These are phyloP conservation scores for Bhutanitis thaidina DNA, from an alignment of 2,888 invertebrate genomes.

Conservation along the genomic window DNA sequence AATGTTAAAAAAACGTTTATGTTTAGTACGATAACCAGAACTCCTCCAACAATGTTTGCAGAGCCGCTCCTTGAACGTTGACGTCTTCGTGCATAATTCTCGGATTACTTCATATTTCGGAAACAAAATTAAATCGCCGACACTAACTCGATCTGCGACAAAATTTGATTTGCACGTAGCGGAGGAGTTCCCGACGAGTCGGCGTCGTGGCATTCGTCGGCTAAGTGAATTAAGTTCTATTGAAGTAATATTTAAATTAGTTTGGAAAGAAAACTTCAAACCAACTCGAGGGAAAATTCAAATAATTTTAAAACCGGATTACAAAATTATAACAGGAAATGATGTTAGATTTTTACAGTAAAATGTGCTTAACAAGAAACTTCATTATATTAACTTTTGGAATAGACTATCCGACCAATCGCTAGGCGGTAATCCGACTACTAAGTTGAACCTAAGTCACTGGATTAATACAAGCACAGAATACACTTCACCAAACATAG, in stretches of 20 bases:
- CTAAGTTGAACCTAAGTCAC: too few species aligned
- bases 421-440: too few species aligned
- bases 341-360: too few species aligned
- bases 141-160: constrained; percentile 6
- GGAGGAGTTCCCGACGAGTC: not conserved
- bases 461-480: too few species aligned
- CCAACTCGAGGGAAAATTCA: not conserved
- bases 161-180: constrained; percentile 11
- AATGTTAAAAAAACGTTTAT: too few species aligned
- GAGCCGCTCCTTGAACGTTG: not conserved
- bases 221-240: not conserved
- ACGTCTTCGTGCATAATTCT: not conserved
- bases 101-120: constrained; percentile 1
- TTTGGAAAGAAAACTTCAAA: not conserved
- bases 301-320: not conserved
- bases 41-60: not conserved
- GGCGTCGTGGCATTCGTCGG: not conserved
- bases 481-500: too few species aligned
- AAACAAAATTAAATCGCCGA: constrained; percentile 4
- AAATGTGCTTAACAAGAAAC: too few species aligned
- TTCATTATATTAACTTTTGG: too few species aligned
- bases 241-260: not conserved
- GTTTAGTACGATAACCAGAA: not conserved
- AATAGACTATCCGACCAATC: too few species aligned
- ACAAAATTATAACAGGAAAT: too few species aligned